Base-by-base conservation (phyloP, 2,113 vertebrate genomes). In the Melanerpes formicivorus region DNA sequence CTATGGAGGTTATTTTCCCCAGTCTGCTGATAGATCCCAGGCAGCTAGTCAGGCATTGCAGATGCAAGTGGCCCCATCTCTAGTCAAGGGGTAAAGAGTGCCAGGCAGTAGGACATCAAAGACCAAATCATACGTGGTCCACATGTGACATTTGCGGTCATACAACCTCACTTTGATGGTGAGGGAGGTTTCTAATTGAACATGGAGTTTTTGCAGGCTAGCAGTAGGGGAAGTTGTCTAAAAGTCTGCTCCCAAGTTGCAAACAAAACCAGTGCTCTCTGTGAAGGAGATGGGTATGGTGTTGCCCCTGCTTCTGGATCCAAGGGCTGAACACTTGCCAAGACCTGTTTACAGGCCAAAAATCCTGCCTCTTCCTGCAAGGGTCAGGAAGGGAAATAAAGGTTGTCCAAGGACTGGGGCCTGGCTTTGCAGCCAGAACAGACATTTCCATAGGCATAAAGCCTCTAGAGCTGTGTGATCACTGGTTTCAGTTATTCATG, bases 11-110 rank as follows among this genome's bases (percentile, higher is more conserved):
- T 76, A 19, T 3, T 34, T 73, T 34, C 18, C 10, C 77, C 60
- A 56, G 48, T 44, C 26, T 55, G 26, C 70, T 87, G 71, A 26
- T 37, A 13, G 30, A 29, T 5, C 8, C 21, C 1, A 1, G 27
- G 42, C 62, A 80, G 42, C 22, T 30, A 37, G 50, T 16, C 5
- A 1, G 25, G 37, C 29, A 55, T 27, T 0, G 0, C 14, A 30
- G 50, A 55, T 2, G 46, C 14, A 2, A n/a, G 50, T 17, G 46
- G 32, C 19, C 26, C 59, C 2, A 0, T 10, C 30, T 83, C 42
- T 19, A 44, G 44, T 22, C 58, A 14, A 0, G 0, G 29, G 46
- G 32, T 18, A 1, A 1, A 56, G 26, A 72, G 10, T 56, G 40
- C 26, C 44, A 21, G 64, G 32, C 14, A 12, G 50, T 5, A 7